Percentiles rank a stretch among this genome's conserved stretches.
Evolutionary conservation across 2,113 vertebrate genomes (phyloP).

Genomic region (Mirza zaza): DNA sequence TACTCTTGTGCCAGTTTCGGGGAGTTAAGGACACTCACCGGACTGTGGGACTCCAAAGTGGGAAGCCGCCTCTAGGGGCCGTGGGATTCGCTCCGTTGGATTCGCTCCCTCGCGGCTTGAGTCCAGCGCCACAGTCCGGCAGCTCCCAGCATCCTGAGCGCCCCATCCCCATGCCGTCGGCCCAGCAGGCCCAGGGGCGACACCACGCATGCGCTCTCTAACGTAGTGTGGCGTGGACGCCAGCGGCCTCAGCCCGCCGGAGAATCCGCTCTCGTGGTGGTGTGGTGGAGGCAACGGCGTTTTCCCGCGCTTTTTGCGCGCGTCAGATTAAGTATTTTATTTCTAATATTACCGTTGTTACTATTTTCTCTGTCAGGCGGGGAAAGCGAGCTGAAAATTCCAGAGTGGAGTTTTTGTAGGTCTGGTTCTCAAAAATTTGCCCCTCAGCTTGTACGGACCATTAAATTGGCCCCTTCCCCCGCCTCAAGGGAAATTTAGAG

Average conservation of each 20-base stretch:
- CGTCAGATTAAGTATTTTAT: not conserved
- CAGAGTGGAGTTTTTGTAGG: not conserved
- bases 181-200: not conserved
- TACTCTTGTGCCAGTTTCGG: not conserved
- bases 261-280: rapidly evolving
- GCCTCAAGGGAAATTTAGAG: not conserved
- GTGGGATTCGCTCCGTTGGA: rapidly evolving
- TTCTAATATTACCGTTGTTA: not conserved
- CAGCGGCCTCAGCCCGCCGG: rapidly evolving
- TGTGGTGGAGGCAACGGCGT: rapidly evolving
- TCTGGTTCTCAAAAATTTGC: not conserved
- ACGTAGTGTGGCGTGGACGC: too few relatives aligned
- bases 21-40: not conserved
- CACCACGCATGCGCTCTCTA: not conserved
- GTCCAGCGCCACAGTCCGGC: rapidly evolving
- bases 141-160: not conserved
- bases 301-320: not conserved
- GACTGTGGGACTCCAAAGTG: not conserved
- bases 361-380: not conserved
- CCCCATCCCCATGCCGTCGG: rapidly evolving
- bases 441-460: not conserved
- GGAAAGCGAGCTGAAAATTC: not conserved
- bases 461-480: too few relatives aligned
- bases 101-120: rapidly evolving
- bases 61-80: too few relatives aligned